Evolutionary conservation across 2,797 vertebrate genomes (phyloP), one percentile per base, ranked within the genome.

Genomic region (Hippoglossus hippoglossus): DNA sequence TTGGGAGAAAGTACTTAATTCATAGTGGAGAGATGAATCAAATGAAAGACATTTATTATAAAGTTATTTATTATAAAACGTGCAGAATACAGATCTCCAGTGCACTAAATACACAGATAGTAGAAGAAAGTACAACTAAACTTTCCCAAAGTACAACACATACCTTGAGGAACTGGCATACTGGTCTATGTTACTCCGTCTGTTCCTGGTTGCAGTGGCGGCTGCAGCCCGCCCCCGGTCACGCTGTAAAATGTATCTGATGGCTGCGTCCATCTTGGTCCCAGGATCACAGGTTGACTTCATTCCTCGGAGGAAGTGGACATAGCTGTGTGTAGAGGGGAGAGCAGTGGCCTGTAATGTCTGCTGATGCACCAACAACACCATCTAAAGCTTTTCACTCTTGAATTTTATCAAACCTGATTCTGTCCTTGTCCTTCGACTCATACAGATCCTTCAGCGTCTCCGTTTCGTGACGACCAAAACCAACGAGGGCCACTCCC

Each of bases 391-490:
- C 24, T 41, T 21, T 25, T 46, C 19, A 55, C 31, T 39, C 16
- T 24, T 5, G 5, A 0, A 2, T 3, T 57, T 57, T 2, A 22
- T 39, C 4, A 19, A 41, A 72, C 70, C 61, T 44, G 25, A 36
- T 54, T 66, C 36, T 51, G 9, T 66, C 28, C 7, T 8, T 0
- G 7, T 31, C 7, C 28, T 31, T 31, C 7, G 28, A 8, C 7
- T 31, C 28, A 9, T 31, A 66, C 49, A 73, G 63, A 8, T 24
- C 18, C 56, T 36, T 2, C 50, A 67, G 50, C 0, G 16, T 66
- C 26, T 7, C 12, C 0, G 0, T 18, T 26, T 1, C 0, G n/a
- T 63, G 1, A 0, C 0, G 0, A 21, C 63, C 39, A 47, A 73
- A 60, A 6, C 63, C 63, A 60, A 66, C 11, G 15, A 66, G 49